A percentile compares a stretch with the other conserved stretches of the same genome.
Conservation (phyloP, 2,113 vertebrate species). For the Casuarius casuarius region DNA sequence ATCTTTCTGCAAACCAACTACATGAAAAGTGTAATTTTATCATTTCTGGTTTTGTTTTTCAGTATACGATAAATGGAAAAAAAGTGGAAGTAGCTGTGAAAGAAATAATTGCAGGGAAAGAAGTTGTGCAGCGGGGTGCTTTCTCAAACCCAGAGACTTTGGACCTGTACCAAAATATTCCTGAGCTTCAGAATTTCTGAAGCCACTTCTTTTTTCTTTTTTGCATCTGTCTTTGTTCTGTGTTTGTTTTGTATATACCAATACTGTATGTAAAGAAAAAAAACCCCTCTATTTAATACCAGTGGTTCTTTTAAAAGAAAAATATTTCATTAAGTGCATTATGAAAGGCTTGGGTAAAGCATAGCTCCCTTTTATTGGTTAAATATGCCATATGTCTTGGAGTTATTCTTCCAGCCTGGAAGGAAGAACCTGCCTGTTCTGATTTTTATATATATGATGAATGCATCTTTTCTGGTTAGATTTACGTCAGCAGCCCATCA, state of each 20-base stretch:
- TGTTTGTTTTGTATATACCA: conserved; percentile 34
- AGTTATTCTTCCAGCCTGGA: background rate
- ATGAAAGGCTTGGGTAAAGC: conserved; percentile 15
- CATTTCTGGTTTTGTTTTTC: conserved; percentile 17
- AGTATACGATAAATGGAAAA: conserved; percentile 97
- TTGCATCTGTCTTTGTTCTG: background rate
- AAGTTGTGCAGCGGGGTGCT: conserved; percentile 86
- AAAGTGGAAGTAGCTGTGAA: conserved; percentile 98
- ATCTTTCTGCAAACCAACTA: background rate
- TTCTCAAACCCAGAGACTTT: conserved; percentile 94
- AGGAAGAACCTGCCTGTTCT: background rate
- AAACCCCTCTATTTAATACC: conserved; percentile 22
- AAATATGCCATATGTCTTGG: background rate
- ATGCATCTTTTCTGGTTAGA: background rate
- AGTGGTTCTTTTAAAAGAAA: conserved; percentile 25
- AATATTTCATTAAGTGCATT: conserved; percentile 28
- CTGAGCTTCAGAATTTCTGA: conserved; percentile 92
- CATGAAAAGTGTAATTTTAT: background rate
- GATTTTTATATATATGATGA: background rate
- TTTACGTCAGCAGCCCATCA: background rate
- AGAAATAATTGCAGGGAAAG: conserved; percentile 89
- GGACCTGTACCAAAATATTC: conserved; percentile 92
- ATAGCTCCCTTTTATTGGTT: background rate
- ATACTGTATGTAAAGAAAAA: conserved; percentile 43
- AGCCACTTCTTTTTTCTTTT: background rate